These are phyloP conservation scores for Varanus salvator DNA, from an alignment of 2,113 vertebrate species.

Conservation along the genomic window DNA sequence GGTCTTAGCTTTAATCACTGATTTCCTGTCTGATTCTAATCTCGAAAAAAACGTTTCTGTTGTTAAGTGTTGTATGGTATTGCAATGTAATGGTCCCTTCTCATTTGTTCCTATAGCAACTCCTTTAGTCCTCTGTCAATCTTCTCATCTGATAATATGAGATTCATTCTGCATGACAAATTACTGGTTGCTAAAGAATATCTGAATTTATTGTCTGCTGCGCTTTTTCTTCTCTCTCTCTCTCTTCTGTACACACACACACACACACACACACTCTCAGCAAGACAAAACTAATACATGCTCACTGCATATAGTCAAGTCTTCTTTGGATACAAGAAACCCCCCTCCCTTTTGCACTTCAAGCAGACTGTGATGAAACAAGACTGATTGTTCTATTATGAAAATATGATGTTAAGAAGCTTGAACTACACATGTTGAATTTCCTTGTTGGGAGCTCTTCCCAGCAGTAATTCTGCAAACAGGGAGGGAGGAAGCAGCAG, in stretches of 20 bases:
- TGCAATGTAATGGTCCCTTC: background rate
- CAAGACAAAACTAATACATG: background rate
- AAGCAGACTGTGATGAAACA: background rate
- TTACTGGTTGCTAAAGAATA: conserved; percentile 15
- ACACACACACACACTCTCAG: too few species aligned
- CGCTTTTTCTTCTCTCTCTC: background rate
- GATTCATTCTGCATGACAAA: background rate
- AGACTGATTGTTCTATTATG: background rate
- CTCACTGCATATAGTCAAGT: background rate
- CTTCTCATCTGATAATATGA: conserved; percentile 2
- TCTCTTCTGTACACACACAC: too few species aligned
- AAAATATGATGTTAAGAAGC: background rate
- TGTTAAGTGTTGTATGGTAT: background rate
- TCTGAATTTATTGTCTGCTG: background rate
- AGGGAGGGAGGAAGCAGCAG: too few species aligned
- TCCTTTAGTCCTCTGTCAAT: conserved; percentile 12
- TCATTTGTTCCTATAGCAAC: conserved; percentile 26
- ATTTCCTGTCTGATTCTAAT: background rate
- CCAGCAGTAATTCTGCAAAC: background rate
- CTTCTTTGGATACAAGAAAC: background rate
- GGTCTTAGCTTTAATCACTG: background rate
- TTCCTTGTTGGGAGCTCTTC: background rate
- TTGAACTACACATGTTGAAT: background rate
- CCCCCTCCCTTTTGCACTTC: background rate
- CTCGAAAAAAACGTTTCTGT: background rate